Conservation (phyloP, 2,888 invertebrate species). For the Thecophora atra region DNA sequence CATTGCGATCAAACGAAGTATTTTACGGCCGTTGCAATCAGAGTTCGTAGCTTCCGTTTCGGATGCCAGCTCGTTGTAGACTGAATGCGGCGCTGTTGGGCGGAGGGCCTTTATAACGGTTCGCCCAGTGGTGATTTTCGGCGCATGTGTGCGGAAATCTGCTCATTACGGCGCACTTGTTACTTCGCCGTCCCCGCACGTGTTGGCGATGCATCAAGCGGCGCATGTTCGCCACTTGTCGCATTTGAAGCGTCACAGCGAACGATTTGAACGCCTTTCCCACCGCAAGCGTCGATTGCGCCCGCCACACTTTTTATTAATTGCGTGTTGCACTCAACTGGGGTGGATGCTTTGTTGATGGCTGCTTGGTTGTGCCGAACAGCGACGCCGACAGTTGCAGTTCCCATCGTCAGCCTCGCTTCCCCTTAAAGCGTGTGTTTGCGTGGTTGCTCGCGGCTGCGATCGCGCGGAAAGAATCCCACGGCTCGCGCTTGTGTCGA, state of each 20-base stretch:
- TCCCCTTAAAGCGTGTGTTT: conserved; percentile 22
- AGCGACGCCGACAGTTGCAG: conserved; percentile 55
- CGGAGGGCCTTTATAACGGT: conserved; percentile 49
- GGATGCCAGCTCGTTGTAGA: conserved; percentile 11
- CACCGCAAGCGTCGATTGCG: conserved; percentile 2
- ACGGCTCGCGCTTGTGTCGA: conserved; percentile 54
- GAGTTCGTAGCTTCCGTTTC: conserved; percentile 34
- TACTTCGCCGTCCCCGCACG: conserved; percentile 18
- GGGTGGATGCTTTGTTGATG: neutral
- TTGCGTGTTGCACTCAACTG: too few species aligned
- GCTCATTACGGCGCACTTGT: conserved; percentile 32
- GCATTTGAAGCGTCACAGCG: neutral
- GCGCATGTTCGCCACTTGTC: conserved; percentile 30
- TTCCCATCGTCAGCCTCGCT: conserved; percentile 59
- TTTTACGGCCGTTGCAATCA: conserved; percentile 44
- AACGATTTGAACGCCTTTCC: neutral
- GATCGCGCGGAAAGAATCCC: conserved; percentile 57
- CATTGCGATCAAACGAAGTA: conserved; percentile 18
- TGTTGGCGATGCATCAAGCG: conserved; percentile 19
- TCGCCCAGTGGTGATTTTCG: neutral
- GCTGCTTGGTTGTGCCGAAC: neutral
- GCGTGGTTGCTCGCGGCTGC: conserved; percentile 40
- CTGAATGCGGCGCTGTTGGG: conserved; percentile 9
- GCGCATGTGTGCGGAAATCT: conserved; percentile 45
- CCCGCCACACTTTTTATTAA: conserved; percentile 20